Evolutionary conservation across 2,888 invertebrate species (phyloP), one percentile per base, ranked within the genome.

Genomic region (Eupelmus urozonus): DNA sequence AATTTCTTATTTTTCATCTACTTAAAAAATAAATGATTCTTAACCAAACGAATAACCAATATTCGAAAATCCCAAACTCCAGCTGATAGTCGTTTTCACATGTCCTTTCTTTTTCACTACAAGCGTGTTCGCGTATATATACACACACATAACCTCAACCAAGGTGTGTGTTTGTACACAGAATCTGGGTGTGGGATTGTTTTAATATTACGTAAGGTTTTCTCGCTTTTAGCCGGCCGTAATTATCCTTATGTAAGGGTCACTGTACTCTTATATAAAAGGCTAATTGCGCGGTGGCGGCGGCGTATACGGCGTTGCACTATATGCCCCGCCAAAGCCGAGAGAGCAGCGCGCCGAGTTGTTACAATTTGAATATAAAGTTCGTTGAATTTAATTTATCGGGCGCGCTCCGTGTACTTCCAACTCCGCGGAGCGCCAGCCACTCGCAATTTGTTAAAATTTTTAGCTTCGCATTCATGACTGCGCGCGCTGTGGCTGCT

Each of bases 161-260:
- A 9, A 34, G 55, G 25, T 2, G 16, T 2, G 16, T n/a, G n/a
- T n/a, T n/a, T n/a, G 45, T 16, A 45, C 16, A 45, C 16, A 51
- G 51, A 2, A 20, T 3, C 4, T 20, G 60, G 53, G 42, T 40
- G 67, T 23, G 62, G 53, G 51, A 75, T 67, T 62, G 75, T 69
- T 75, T 69, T 75, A 60, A 75, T 75, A 60, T 75, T 75, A 75
- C 67, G 60, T 29, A 71, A 71, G 51, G 20, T 60, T 71, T 62
- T 71, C 71, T 60, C 62, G 62, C 62, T 51, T 62, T 13, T 59
- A 62, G 62, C 67, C 62, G 55, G 3, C 45, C 18, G 74, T 51
- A 74, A 78, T 78, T 78, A 63, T 70, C 63, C 69, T 78, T 78
- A 78, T 74, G 78, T 78, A 78, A 78, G 78, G 78, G 78, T 78